Evolutionary conservation across 2,888 invertebrate species (phyloP).

Genomic region (Trissolcus brochymenae): DNA sequence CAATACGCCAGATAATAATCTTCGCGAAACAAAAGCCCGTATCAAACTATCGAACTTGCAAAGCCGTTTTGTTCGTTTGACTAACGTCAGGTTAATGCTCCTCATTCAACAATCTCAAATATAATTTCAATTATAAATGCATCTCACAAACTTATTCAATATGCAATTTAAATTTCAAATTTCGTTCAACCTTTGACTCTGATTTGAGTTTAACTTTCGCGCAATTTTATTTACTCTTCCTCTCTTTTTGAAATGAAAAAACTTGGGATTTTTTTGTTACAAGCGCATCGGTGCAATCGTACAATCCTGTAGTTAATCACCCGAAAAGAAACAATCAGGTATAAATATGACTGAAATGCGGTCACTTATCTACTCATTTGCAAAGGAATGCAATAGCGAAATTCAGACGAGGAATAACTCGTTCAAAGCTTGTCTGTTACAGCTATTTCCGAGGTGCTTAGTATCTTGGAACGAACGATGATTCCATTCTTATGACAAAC

Average conservation of each 20-base stretch:
- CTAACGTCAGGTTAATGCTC: no score
- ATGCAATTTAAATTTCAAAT: no score
- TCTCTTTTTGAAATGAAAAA: no score
- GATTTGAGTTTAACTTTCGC: no score
- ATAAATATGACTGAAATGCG: constrained; percentile 31
- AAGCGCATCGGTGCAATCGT: no score
- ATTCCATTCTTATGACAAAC: no score
- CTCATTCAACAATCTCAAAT: no score
- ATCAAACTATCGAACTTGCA: constrained; percentile 20
- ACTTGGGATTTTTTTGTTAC: no score
- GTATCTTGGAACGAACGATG: background rate
- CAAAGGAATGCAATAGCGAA: constrained; percentile 35
- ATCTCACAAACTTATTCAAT: no score
- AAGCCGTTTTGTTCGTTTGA: constrained; percentile 12
- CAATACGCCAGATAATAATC: constrained; percentile 15
- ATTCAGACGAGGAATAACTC: constrained; percentile 32
- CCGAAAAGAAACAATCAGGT: no score
- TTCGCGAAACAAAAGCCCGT: constrained; percentile 15
- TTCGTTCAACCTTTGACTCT: background rate
- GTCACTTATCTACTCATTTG: constrained; percentile 24
- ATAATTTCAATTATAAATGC: no score
- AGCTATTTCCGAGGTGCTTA: background rate
- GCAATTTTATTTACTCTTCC: background rate
- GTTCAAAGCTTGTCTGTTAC: constrained; percentile 10
- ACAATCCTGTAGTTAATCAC: no score